phyloP scores from a whole-genome alignment of 2,888 invertebrate species.

The Cancer borealis region DNA sequence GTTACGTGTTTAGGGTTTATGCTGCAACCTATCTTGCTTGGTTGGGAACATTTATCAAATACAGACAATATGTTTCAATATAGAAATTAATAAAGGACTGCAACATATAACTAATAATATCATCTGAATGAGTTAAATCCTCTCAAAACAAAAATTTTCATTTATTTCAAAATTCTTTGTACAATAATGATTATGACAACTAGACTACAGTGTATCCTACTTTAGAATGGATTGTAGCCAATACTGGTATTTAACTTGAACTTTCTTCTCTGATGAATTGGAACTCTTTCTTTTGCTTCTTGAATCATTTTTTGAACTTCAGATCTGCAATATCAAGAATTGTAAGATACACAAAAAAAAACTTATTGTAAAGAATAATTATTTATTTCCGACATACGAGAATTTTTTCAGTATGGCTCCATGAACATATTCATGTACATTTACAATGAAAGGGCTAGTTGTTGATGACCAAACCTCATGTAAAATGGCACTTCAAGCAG shows the following conservation, averaged over 20 bases:
- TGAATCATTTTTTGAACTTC: conserved; percentile 63
- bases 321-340: background rate
- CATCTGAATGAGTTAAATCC: background rate
- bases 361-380: background rate
- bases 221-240: conserved; percentile 29
- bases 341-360: background rate
- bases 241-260: background rate
- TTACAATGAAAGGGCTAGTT: no score
- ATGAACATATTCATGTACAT: no score
- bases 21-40: no score
- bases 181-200: background rate
- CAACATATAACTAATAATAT: background rate
- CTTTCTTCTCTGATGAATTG: conserved; percentile 28
- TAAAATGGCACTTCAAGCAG: no score
- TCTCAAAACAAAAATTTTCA: background rate
- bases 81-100: no score
- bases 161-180: conserved; percentile 7
- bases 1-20: no score
- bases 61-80: no score
- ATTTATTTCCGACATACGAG: background rate
- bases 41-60: no score
- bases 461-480: no score
- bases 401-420: background rate
- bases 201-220: background rate
- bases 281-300: conserved; percentile 53